Base-by-base conservation (phyloP, 1,140 invertebrate species). In the Chironomus tepperi region DNA sequence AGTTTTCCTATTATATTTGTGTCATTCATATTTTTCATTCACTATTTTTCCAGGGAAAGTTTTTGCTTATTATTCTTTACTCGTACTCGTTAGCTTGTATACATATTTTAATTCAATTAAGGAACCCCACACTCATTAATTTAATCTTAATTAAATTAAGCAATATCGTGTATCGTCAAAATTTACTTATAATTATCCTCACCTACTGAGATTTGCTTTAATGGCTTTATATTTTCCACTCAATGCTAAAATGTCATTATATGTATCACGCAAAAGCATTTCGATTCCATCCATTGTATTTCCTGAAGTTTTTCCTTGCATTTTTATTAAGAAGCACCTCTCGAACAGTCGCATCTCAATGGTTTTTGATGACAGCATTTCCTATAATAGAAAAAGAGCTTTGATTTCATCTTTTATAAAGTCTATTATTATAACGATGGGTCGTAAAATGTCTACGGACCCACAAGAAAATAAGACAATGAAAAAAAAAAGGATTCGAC, bases 281-380 rank as follows among this genome's bases (percentile, higher is more conserved):
- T 70, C 19, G 19, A 70, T 70, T n/a, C 65, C 65, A 19, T 70
- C 65, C 6, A 18, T 70, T 19, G 65, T 19, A 18, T 70, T 15
- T 2, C 18, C 18, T 8, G 16, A 19, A 10, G 65, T 16, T 21
- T 70, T 70, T 19, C 65, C 65, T 10, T 70, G 65, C 65, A 70
- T 70, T 21, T 70, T 70, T 18, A 70, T 16, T 12, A 70, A 10
- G 7, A 70, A 21, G 18, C 65, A 70, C 9, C 65, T 15, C 16
- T 70, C 65, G 18, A 70, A 70, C 19, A 70, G 65, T 21, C 65
- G n/a, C 65, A 70, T 70, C 18, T 70, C 65, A 18, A 70, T 19
- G 9, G 65, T 70, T 7, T 70, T 70, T 19, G 65, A 70, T 70
- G 16, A 9, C 6, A 70, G 19, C 7, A 21, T 18, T 9, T 70